A percentile compares a stretch with the other conserved stretches of the same genome.
These are phyloP conservation scores for Datnioides undecimradiatus DNA, from an alignment of 2,113 vertebrate species.

Conservation along the genomic window DNA sequence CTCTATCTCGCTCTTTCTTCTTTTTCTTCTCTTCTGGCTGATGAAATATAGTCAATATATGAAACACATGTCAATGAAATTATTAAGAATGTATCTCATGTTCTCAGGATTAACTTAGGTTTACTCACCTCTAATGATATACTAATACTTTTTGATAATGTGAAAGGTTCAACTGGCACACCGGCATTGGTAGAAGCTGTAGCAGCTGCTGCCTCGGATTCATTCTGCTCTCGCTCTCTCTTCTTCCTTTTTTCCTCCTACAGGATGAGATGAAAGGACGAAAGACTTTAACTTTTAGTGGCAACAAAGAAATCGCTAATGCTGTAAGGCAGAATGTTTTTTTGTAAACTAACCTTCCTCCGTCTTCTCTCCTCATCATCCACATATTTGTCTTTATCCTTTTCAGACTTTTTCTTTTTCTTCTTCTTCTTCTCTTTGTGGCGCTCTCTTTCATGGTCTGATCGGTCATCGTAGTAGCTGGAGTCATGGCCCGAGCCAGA, in stretches of 20 bases:
- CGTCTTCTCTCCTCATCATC: constrained; percentile 94
- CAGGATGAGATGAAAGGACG: background rate
- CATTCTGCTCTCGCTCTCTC: constrained; percentile 93
- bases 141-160: constrained; percentile 73
- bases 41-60: constrained; percentile 1
- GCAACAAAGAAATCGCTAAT: background rate
- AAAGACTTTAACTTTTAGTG: background rate
- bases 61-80: background rate
- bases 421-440: constrained; percentile 98
- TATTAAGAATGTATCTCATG: background rate
- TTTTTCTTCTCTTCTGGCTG: constrained; percentile 92
- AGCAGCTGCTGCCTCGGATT: constrained; percentile 82
- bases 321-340: background rate
- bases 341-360: constrained; percentile 86
- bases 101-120: background rate
- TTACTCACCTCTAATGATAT: constrained; percentile 78
- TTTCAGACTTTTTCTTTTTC: constrained; percentile 97
- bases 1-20: constrained; percentile 87
- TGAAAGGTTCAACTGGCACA: constrained; percentile 82
- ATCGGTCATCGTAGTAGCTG: constrained; percentile 95
- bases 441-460: constrained; percentile 94
- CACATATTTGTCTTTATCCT: constrained; percentile 93
- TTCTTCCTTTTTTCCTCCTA: constrained; percentile 98
- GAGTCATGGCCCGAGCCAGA: constrained; percentile 97
- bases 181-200: constrained; percentile 53